Conservation (phyloP, 2,797 vertebrate genomes). For the Apogon talboti region DNA sequence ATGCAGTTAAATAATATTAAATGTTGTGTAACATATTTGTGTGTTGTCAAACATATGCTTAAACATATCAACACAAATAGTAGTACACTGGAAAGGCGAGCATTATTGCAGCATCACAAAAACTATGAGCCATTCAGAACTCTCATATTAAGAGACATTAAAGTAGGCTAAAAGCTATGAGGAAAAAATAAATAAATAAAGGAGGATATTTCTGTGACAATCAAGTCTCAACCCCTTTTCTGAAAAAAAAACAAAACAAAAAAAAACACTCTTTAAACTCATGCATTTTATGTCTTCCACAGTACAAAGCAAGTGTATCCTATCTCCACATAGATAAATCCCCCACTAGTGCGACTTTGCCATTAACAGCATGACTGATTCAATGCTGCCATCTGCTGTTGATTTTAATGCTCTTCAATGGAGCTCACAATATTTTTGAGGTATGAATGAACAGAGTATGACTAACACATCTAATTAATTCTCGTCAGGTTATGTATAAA, state of each 20-base stretch:
- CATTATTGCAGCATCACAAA: no score
- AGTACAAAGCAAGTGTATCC: constrained; percentile 39
- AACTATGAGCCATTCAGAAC: constrained; percentile 11
- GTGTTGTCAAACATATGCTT: neutral
- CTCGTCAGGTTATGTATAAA: neutral
- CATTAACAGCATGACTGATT: constrained; percentile 25
- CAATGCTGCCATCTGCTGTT: constrained; percentile 82
- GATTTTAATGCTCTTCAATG: constrained; percentile 3
- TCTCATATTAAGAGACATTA: constrained; percentile 32
- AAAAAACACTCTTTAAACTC: constrained; percentile 4
- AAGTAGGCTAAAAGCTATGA: constrained; percentile 26
- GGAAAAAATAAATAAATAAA: constrained; percentile 45
- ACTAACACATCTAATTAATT: neutral
- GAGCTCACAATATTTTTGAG: neutral
- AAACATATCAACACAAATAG: no score
- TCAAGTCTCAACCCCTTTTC: constrained; percentile 26
- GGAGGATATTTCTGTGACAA: constrained; percentile 42
- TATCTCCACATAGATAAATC: constrained; percentile 28
- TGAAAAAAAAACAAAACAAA: neutral
- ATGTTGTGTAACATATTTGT: neutral
- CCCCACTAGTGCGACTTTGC: neutral
- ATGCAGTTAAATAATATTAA: neutral
- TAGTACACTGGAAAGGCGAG: no score
- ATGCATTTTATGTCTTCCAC: constrained; percentile 3
- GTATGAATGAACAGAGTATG: neutral